These are phyloP conservation scores for Pyrrhosoma nymphula DNA, from an alignment of 2,888 invertebrate species.

Conservation along the genomic window DNA sequence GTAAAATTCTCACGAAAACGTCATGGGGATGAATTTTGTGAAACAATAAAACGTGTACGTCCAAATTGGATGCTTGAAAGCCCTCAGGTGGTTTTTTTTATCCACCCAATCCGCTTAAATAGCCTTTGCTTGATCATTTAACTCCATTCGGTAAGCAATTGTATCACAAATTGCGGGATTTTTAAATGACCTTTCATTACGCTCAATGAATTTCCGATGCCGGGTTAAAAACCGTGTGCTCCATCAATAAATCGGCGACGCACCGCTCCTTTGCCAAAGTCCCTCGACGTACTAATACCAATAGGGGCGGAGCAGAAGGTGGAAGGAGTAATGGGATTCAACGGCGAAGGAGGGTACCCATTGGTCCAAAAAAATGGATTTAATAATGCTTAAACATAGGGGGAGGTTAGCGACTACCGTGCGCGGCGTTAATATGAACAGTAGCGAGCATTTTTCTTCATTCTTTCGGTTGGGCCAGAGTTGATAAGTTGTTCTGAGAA, in stretches of 20 bases:
- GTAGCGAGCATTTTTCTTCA: background rate
- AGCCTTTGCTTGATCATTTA: background rate
- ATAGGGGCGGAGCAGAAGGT: background rate
- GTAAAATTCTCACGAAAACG: background rate
- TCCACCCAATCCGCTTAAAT: background rate
- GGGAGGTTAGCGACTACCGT: conserved; percentile 4
- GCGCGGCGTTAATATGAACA: background rate
- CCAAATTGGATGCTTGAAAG: background rate
- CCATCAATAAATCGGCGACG: background rate
- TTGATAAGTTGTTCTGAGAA: background rate
- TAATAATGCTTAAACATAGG: conserved; percentile 56
- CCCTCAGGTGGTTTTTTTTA: background rate
- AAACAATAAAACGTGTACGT: background rate
- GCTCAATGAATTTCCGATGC: background rate
- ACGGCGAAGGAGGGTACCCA: background rate
- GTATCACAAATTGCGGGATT: background rate
- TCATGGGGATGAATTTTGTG: background rate
- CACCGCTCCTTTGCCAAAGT: background rate
- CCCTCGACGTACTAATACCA: background rate
- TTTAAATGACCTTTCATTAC: background rate
- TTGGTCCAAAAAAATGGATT: background rate
- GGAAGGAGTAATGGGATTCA: background rate
- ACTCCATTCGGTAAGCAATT: background rate
- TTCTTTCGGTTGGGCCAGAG: background rate
- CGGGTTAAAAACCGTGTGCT: background rate